A percentile compares a stretch with the other conserved stretches of the same genome.
phyloP scores from a whole-genome alignment of 2,113 vertebrate species.

The Takifugu flavidus region DNA sequence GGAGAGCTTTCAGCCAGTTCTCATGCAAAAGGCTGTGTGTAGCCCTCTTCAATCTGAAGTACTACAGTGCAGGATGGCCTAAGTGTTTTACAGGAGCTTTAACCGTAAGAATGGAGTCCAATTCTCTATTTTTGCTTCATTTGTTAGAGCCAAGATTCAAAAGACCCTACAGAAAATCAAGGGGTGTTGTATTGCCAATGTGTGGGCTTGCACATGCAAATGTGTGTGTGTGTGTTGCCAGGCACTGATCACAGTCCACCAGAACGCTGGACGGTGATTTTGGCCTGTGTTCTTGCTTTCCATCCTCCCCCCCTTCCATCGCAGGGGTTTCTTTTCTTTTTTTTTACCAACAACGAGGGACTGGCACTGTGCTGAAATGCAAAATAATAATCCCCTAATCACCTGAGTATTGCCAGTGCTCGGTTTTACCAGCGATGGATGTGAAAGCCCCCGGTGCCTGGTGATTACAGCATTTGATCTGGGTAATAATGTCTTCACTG shows the following conservation, averaged over 20 bases:
- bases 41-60: conserved; percentile 44
- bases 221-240: conserved; percentile 33
- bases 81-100: conserved; percentile 54
- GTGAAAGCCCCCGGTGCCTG: conserved; percentile 73
- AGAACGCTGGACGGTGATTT: conserved; percentile 38
- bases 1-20: conserved; percentile 62
- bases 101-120: conserved; percentile 36
- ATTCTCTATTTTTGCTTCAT: conserved; percentile 30
- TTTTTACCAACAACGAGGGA: conserved; percentile 43
- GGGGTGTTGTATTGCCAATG: conserved; percentile 19
- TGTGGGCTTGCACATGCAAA: conserved; percentile 33
- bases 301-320: conserved; percentile 52
- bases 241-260: conserved; percentile 50
- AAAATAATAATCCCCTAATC: conserved; percentile 78
- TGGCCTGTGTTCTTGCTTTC: conserved; percentile 39
- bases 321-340: conserved; percentile 34
- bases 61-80: conserved; percentile 33
- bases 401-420: conserved; percentile 75
- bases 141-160: conserved; percentile 34
- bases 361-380: conserved; percentile 71
- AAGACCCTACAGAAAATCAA: conserved; percentile 30
- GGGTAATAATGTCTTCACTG: conserved; percentile 80
- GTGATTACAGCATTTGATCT: conserved; percentile 81
- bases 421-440: conserved; percentile 73
- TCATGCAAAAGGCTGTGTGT: conserved; percentile 52